Evolutionary conservation across 2,797 vertebrate species (phyloP).

Genomic region (Pelodytes ibericus): DNA sequence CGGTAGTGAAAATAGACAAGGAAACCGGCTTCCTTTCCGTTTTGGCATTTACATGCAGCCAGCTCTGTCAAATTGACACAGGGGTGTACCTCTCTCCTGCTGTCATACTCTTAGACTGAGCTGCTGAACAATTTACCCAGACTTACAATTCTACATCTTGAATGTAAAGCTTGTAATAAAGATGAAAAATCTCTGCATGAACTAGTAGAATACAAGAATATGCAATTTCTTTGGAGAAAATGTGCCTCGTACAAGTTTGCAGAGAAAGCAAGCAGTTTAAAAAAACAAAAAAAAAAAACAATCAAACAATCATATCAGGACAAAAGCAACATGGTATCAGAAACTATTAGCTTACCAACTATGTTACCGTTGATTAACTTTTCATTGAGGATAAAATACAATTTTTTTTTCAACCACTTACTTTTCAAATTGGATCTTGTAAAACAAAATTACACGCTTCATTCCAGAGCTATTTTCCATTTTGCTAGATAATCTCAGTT

Average conservation of each 20-base stretch:
- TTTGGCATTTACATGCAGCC: conserved; percentile 25
- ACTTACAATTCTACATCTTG: neutral
- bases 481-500: conserved; percentile 50
- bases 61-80: conserved; percentile 18
- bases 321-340: conserved; percentile 13
- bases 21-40: neutral
- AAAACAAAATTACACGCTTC: conserved; percentile 49
- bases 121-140: conserved; percentile 2
- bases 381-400: conserved; percentile 48
- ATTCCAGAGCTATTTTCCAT: conserved; percentile 50
- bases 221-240: neutral
- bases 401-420: conserved; percentile 46
- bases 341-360: conserved; percentile 20
- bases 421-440: conserved; percentile 51
- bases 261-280: neutral
- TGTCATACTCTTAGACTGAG: conserved; percentile 22
- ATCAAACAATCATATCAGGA: neutral
- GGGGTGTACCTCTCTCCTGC: conserved; percentile 12
- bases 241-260: neutral
- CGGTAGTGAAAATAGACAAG: neutral
- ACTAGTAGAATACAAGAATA: conserved; percentile 4
- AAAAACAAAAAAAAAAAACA: neutral
- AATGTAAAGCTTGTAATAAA: conserved; percentile 11
- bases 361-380: conserved; percentile 40
- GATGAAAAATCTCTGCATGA: conserved; percentile 6